Evolutionary conservation across 2,113 vertebrate genomes (phyloP).

Genomic region (Oxyura jamaicensis): DNA sequence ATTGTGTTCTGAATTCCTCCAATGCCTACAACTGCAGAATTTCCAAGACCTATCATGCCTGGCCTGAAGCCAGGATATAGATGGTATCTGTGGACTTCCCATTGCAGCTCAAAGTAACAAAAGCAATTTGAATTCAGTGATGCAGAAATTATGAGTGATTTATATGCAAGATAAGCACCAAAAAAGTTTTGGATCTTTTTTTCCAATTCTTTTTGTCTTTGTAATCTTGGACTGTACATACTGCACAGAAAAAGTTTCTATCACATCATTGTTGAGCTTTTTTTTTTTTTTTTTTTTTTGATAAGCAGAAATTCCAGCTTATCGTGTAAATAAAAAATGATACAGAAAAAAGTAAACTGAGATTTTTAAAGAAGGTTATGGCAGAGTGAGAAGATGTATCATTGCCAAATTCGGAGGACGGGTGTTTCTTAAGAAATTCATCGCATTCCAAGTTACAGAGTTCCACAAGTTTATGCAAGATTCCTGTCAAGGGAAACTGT

Average conservation of each 20-base stretch:
- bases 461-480: not conserved
- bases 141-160: not conserved
- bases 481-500: not conserved
- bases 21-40: not conserved
- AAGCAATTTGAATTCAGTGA: not conserved
- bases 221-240: not conserved
- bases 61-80: too few species aligned
- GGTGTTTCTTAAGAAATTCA: not conserved
- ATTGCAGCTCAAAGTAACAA: not conserved
- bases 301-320: not conserved
- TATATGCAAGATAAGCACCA: not conserved
- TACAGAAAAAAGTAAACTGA: not conserved
- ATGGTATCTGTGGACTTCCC: not conserved
- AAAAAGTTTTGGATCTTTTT: not conserved
- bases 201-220: not conserved
- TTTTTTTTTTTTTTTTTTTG: not conserved
- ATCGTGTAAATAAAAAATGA: not conserved
- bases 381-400: not conserved
- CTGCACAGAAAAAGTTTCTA: not conserved
- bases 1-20: not conserved
- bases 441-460: accelerated
- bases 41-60: not conserved
- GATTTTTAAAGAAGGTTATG: not conserved
- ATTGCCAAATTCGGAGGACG: not conserved
- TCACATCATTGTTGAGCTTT: not conserved